Conservation (phyloP, 2,113 vertebrate species). For the Proteles cristata region DNA sequence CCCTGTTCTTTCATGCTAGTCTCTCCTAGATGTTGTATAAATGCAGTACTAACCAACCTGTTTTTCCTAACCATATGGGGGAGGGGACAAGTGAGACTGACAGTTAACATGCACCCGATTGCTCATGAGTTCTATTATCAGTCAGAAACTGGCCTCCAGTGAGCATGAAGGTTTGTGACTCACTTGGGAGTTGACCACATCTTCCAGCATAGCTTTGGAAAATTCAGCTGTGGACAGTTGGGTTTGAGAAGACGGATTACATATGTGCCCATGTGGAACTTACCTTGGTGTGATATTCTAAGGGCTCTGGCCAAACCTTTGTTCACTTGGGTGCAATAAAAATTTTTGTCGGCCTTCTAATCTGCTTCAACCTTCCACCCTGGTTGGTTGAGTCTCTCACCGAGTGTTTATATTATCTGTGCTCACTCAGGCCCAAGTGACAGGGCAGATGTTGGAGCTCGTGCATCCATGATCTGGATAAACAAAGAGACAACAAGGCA, state of each 20-base stretch:
- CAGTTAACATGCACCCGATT: background rate
- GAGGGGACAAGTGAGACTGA: background rate
- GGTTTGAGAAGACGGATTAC: background rate
- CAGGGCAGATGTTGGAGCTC: background rate
- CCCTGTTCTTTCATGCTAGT: background rate
- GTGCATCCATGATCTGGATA: background rate
- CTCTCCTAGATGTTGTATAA: background rate
- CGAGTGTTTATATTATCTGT: background rate
- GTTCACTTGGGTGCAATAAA: background rate
- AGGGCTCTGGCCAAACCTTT: background rate
- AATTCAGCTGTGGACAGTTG: background rate
- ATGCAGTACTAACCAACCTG: background rate
- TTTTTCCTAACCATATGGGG: background rate
- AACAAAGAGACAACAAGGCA: background rate
- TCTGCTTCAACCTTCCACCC: background rate
- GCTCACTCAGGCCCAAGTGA: background rate
- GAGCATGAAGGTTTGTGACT: background rate
- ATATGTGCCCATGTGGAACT: background rate
- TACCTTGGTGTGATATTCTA: background rate
- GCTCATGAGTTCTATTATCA: background rate
- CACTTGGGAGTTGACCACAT: background rate
- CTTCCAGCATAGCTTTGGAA: background rate
- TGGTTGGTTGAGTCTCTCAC: background rate
- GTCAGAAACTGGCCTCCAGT: background rate
- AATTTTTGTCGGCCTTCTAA: background rate